Percentiles rank a stretch among this genome's conserved stretches.
These are phyloP conservation scores for Melanaphis sacchari DNA, from an alignment of 1,140 invertebrate species.

Conservation along the genomic window DNA sequence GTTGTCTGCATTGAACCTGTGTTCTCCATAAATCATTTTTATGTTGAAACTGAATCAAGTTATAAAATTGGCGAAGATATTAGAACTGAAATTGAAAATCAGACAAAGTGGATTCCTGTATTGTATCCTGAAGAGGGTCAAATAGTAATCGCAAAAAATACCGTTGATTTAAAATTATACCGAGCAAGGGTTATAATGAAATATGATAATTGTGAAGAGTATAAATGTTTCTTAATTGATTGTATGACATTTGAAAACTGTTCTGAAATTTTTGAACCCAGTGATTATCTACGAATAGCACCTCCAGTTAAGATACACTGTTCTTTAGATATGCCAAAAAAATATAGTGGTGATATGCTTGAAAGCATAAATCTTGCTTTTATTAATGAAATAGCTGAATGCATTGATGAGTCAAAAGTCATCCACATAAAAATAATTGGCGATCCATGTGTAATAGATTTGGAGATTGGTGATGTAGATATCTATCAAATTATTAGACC, in stretches of 20 bases:
- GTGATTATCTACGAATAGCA: background rate
- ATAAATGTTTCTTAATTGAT: background rate
- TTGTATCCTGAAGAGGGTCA: background rate
- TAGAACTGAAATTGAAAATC: background rate
- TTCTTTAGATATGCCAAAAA: background rate
- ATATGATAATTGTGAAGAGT: background rate
- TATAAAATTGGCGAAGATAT: background rate
- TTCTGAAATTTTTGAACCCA: background rate
- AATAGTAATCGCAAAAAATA: background rate
- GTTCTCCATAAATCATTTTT: background rate
- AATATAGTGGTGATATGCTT: too few species aligned
- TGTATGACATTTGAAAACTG: background rate
- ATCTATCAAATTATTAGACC: background rate
- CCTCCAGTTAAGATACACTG: constrained; percentile 23
- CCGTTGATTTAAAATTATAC: background rate
- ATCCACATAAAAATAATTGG: background rate
- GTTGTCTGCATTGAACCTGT: background rate
- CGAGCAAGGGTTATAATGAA: background rate
- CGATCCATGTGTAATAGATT: background rate
- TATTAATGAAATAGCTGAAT: background rate
- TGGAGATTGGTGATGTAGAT: background rate
- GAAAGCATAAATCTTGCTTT: constrained; percentile 12
- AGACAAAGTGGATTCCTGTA: background rate
- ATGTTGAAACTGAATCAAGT: background rate
- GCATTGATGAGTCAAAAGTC: background rate